Evolutionary conservation across 2,797 vertebrate species (phyloP).

Genomic region (Micrastur ruficollis): DNA sequence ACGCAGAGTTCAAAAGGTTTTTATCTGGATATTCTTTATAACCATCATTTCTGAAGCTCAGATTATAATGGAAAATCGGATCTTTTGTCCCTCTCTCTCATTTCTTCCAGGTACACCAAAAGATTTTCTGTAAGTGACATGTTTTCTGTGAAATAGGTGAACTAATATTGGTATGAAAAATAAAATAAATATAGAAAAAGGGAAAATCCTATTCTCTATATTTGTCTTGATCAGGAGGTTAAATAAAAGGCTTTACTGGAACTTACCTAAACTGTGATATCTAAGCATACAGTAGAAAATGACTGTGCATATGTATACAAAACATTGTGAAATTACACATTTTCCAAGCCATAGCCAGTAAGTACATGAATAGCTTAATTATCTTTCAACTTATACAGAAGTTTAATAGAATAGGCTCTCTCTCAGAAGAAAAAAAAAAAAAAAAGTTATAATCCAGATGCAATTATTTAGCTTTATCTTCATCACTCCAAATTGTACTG

Average conservation of each 20-base stretch:
- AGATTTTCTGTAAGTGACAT: not conserved
- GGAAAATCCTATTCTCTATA: not conserved
- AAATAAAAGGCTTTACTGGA: not conserved
- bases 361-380: constrained; percentile 24
- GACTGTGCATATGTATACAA: not conserved
- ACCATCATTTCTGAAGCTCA: not conserved
- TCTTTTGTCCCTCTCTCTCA: not conserved
- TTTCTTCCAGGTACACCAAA: not conserved
- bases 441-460: constrained; percentile 19
- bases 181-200: not conserved
- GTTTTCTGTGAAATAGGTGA: not conserved
- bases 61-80: not conserved
- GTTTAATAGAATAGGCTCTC: not conserved
- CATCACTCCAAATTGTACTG: not conserved
- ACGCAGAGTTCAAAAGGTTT: not conserved
- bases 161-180: not conserved
- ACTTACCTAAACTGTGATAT: not conserved
- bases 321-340: not conserved
- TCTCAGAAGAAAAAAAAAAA: not conserved
- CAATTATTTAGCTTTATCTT: constrained; percentile 24
- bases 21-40: not conserved
- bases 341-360: not conserved
- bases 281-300: not conserved
- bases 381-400: constrained; percentile 1
- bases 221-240: not conserved